Percentiles rank a stretch among this genome's conserved stretches.
Evolutionary conservation across 2,113 vertebrate genomes (phyloP).

Genomic region (Tautogolabrus adspersus): DNA sequence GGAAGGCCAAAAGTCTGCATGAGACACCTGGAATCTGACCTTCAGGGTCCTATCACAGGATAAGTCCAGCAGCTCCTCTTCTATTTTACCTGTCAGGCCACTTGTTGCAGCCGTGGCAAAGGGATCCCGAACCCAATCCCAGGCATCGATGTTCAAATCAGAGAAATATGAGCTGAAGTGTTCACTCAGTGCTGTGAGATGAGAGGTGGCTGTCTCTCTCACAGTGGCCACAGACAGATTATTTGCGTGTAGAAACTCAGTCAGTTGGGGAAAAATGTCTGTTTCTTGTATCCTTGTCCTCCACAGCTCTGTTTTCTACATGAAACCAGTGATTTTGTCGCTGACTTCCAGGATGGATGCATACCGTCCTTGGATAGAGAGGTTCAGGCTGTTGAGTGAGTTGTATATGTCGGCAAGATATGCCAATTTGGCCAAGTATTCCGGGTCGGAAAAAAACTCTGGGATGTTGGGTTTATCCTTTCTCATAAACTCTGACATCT

Average conservation of each 20-base stretch:
- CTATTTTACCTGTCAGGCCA: no score
- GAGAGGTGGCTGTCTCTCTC: not conserved
- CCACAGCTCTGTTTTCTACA: not conserved
- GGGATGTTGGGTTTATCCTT: no score
- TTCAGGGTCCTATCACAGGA: no score
- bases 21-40: no score
- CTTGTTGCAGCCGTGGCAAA: no score
- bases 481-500: not conserved
- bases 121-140: no score
- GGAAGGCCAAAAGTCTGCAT: no score
- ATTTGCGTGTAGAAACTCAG: not conserved
- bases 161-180: not conserved
- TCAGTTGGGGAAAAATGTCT: not conserved
- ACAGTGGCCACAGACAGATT: not conserved
- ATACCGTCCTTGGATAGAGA: not conserved
- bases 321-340: not conserved
- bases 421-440: not conserved
- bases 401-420: not conserved
- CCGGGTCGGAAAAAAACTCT: not conserved
- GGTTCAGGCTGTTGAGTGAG: not conserved
- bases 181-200: not conserved
- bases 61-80: no score
- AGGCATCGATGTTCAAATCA: not conserved
- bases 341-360: not conserved
- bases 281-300: not conserved